Evolutionary conservation across 1,140 invertebrate genomes (phyloP).

Genomic region (Drosophila burlai): DNA sequence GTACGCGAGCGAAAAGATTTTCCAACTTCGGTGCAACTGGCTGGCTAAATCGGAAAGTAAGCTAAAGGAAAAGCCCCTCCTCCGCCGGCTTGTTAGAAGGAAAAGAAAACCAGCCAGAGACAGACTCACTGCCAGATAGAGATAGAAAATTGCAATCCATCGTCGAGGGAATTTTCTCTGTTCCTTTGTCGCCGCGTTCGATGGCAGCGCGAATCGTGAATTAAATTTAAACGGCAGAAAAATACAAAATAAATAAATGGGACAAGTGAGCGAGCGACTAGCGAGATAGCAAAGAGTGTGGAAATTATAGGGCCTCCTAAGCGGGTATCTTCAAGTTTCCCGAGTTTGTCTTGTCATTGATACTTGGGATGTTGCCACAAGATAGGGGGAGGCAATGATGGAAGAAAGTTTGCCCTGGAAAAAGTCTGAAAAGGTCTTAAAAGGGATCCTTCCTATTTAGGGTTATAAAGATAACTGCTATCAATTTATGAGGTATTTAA

Average conservation of each 20-base stretch:
- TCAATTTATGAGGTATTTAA: neutral
- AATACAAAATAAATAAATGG: conserved; percentile 82
- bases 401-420: conserved; percentile 28
- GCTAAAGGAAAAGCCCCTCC: conserved; percentile 60
- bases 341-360: conserved; percentile 55
- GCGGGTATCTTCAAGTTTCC: conserved; percentile 35
- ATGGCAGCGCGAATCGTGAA: conserved; percentile 71
- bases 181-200: conserved; percentile 52
- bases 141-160: conserved; percentile 56
- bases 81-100: conserved; percentile 45
- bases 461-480: neutral
- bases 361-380: conserved; percentile 19
- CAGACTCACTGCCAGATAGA: conserved; percentile 14
- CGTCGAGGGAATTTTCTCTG: conserved; percentile 51
- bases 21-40: conserved; percentile 35
- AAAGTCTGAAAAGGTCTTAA: neutral
- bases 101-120: conserved; percentile 21
- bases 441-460: neutral
- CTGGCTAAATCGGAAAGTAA: conserved; percentile 74
- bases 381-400: neutral
- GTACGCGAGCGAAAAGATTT: conserved; percentile 77
- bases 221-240: conserved; percentile 81
- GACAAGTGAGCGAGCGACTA: conserved; percentile 70
- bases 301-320: conserved; percentile 75
- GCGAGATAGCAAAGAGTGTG: conserved; percentile 43